These are phyloP conservation scores for Pocillopora damicornis DNA, from an alignment of 64 coral and sea anemone genomes.

Conservation along the genomic window DNA sequence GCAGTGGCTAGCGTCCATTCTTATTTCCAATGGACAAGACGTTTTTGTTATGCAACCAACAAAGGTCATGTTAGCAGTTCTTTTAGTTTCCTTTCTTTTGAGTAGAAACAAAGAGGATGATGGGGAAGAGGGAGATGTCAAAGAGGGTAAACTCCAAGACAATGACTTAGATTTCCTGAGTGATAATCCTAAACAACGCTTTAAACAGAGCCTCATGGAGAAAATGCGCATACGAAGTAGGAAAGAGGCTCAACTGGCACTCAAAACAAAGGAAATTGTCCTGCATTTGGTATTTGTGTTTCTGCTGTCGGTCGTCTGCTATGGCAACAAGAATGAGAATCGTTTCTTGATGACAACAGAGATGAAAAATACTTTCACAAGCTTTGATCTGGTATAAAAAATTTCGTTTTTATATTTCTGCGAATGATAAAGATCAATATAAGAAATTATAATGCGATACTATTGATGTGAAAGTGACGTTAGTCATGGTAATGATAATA, in stretches of 20 bases:
- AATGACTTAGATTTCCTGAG: neutral
- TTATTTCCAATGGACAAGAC: conserved; percentile 50
- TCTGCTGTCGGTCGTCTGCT: conserved; percentile 45
- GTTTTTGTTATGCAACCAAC: conserved; percentile 58
- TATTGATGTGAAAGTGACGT: no score
- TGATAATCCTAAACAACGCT: conserved; percentile 10
- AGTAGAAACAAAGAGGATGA: conserved; percentile 33
- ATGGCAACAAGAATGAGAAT: conserved; percentile 41
- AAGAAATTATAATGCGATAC: no score
- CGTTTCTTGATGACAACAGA: conserved; percentile 26
- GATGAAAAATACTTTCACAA: conserved; percentile 13
- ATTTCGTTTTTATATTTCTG: no score
- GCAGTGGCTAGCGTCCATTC: conserved; percentile 55
- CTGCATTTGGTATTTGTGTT: conserved; percentile 46
- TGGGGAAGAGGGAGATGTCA: neutral
- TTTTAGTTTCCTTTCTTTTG: conserved; percentile 29
- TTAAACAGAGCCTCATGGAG: conserved; percentile 23
- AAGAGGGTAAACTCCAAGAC: neutral
- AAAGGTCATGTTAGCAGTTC: conserved; percentile 40
- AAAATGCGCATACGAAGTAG: conserved; percentile 25
- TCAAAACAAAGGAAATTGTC: conserved; percentile 31
- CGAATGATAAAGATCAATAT: no score
- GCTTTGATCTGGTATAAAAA: conserved; percentile 39
- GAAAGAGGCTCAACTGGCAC: conserved; percentile 33
- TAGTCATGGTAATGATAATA: no score